These are phyloP conservation scores for Oikopleura dioica DNA, from an alignment of 23 tunicate genomes.

Conservation along the genomic window DNA sequence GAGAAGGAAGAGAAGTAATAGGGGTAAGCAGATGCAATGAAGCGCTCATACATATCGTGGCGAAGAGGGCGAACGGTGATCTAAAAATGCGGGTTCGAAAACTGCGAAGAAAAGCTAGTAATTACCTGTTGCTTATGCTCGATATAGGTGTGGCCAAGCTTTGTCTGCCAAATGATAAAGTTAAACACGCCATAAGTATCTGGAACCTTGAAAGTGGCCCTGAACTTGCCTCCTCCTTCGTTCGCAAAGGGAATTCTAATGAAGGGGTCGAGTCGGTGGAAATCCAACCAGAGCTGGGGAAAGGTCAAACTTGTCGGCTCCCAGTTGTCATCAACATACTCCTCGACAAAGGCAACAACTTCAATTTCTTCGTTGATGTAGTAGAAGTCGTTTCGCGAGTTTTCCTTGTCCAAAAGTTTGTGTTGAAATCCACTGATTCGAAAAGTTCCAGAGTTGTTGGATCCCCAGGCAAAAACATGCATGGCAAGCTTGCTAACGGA, in stretches of 20 bases:
- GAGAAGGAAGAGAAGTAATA: conserved; percentile 85
- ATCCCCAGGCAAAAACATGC: too few species aligned
- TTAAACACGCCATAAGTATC: conserved; percentile 90
- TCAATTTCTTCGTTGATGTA: too few species aligned
- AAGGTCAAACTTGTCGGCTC: too few species aligned
- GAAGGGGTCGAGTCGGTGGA: conserved; percentile 87
- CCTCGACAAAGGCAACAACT: too few species aligned
- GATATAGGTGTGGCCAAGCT: conserved; percentile 72
- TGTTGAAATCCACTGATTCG: too few species aligned
- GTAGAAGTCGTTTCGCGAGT: too few species aligned
- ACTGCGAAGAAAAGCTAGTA: too few species aligned
- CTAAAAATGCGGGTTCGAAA: conserved; percentile 15
- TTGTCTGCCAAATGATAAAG: conserved; percentile 45
- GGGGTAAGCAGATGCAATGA: conserved; percentile 66
- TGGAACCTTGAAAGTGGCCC: conserved; percentile 37
- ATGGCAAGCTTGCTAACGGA: too few species aligned
- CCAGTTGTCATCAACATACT: too few species aligned
- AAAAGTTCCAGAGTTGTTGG: too few species aligned
- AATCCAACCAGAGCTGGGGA: conserved; percentile 86
- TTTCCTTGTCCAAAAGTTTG: too few species aligned
- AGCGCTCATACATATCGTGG: conserved; percentile 80
- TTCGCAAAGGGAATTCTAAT: conserved; percentile 41
- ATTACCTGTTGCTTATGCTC: too few species aligned
- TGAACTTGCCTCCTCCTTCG: conserved; percentile 21
- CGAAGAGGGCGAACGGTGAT: conserved; percentile 80